Evolutionary conservation across 92 coral and sea anemone species (phyloP), one percentile per base, ranked within the genome.

Genomic region (Zoanthus sociatus): DNA sequence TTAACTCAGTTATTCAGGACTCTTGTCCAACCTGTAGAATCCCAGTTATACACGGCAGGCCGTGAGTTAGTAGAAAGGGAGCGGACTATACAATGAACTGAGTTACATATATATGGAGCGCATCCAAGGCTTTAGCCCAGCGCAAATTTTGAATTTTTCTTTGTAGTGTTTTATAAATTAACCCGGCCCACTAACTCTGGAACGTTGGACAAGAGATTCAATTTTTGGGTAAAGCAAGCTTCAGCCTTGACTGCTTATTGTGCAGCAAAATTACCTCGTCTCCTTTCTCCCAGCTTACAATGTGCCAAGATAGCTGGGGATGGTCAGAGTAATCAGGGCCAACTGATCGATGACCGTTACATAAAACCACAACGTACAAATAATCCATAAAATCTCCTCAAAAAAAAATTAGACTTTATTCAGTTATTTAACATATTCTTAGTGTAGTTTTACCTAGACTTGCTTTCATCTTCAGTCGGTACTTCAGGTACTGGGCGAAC

Each of bases 371-470:
- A 5, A 37, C 20, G 9, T 37, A 10, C 51, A 71, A 71, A 71
- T 33, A 71, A 71, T 12, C 13, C 45, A 5, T 30, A 67, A 67
- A 6, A 67, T 20, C 42, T 67, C 10, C 3, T 71, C 12, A 50
- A 50, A 50, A 50, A 50, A 50, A 71, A 33, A 71, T 16, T 71
- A 32, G 76, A 37, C 53, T 32, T 71, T 71, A 32, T 71, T 33
- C 76, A 14, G 76, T 71, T 14, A 71, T 73, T 46, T 9, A 73
- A 73, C 78, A 45, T 73, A 73, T 73, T 73, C 78, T 73, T 58
- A 3, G 78, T 45, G 58, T 46, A 73, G 78, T 73, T 46, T 73
- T 45, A 46, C 44, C 78, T 73, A 58, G 78, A 31, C 17, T 73
- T 73, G 78, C 17, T 73, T 46, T 73, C 78, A 73, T 73, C 78